Base-by-base conservation (phyloP, 2,113 vertebrate species). In the Oryzias curvinotus region DNA sequence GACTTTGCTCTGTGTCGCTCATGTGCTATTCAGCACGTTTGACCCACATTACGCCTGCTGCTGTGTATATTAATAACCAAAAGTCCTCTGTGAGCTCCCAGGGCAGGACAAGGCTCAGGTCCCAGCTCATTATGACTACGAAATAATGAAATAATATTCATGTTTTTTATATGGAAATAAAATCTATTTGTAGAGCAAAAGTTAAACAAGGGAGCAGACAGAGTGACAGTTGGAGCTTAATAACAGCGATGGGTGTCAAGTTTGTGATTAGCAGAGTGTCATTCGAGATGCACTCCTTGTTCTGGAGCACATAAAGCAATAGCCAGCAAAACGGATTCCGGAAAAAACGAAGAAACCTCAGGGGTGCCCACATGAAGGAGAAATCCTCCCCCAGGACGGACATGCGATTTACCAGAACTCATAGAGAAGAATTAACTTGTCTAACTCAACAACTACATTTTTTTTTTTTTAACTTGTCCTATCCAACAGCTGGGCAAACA, bases 1-100 rank as follows among this genome's bases (percentile, higher is more conserved):
- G 52, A 62, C 46, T 55, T 62, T 58, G 54, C 57, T 71, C 69
- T 66, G 79, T 68, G 57, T 71, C 71, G 4, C 68, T 84, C 83
- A 77, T 73, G 43, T 81, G 51, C 80, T 71, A 51, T 62, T 53
- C 55, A 51, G 71, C 85, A 88, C 62, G 66, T 77, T 81, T 85
- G 87, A 85, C 85, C 83, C 85, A 87, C 49, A 84, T 87, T 71
- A 58, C 10, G 72, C 68, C 53, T 59, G 69, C 68, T 54, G 28
- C 73, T 76, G 73, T 55, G 58, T 70, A 44, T 87, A 84, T 84
- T 82, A 85, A 85, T 84, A 87, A 77, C 77, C 74, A 68, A 67
- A 73, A 78, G 52, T 71, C 65, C 62, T 52, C 69, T 73, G 68
- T 73, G 69, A 66, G 61, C 52, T 75, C 66, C 47, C 49, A 14